Evolutionary conservation across 2,888 invertebrate genomes (phyloP).

Genomic region (Aricia artaxerxes): DNA sequence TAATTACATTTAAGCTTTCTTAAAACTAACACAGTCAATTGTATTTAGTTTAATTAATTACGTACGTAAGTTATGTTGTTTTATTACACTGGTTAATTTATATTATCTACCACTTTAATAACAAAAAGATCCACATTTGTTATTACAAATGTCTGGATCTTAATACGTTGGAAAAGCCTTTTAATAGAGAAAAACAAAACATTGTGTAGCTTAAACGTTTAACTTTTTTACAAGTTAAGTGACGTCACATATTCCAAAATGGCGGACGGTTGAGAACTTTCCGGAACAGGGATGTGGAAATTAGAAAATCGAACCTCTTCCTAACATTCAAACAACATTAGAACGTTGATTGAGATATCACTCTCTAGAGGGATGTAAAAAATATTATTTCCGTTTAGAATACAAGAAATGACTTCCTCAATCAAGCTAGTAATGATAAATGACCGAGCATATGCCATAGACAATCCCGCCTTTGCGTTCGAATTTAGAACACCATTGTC

Average conservation of each 20-base stretch:
- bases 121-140: too few species aligned
- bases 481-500: conserved; percentile 63
- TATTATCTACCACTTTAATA: background rate
- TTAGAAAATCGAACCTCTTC: conserved; percentile 18
- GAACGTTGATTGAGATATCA: conserved; percentile 55
- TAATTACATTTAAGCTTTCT: background rate
- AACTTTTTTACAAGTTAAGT: background rate
- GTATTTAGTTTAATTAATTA: background rate
- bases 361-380: conserved; percentile 65
- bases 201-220: too few species aligned
- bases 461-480: conserved; percentile 61
- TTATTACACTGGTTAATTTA: background rate
- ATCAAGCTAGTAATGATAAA: conserved; percentile 74
- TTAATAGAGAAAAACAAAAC: too few species aligned
- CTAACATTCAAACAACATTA: conserved; percentile 48
- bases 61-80: background rate
- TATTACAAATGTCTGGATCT: too few species aligned
- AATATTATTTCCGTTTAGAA: conserved; percentile 74
- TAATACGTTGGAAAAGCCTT: too few species aligned
- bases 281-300: conserved; percentile 4
- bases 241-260: background rate
- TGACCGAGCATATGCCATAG: conserved; percentile 72
- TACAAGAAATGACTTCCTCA: conserved; percentile 78
- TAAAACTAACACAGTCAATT: background rate
- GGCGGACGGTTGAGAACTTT: background rate